A percentile compares a stretch with the other conserved stretches of the same genome.
Conservation (phyloP, 2,797 vertebrate species). For the Pygocentrus nattereri region DNA sequence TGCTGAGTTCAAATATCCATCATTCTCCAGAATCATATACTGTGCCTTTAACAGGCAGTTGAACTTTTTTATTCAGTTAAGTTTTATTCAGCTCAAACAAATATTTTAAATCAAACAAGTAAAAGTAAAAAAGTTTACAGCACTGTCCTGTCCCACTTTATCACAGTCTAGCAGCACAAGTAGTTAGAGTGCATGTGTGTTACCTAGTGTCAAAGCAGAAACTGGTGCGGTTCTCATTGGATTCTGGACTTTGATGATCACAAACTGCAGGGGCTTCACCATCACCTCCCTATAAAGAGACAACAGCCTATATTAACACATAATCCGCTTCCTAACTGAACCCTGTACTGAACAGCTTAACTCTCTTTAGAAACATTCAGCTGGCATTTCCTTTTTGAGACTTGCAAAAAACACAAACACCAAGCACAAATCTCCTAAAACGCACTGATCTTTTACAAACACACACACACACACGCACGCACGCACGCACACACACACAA, state of each 20-base stretch:
- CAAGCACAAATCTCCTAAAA: slow-evolving; percentile 7
- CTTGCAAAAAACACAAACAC: background rate
- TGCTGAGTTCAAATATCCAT: too few species aligned
- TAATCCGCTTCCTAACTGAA: slow-evolving; percentile 14
- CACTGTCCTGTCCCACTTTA: slow-evolving; percentile 49
- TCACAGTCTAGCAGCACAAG: slow-evolving; percentile 81
- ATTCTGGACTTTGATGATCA: slow-evolving; percentile 74
- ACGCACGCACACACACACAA: slow-evolving; percentile 28
- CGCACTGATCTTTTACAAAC: background rate
- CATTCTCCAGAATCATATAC: too few species aligned
- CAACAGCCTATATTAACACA: slow-evolving; percentile 17
- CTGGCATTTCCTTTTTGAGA: slow-evolving; percentile 31
- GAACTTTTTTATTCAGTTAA: too few species aligned
- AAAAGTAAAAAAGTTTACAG: background rate
- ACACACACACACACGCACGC: slow-evolving; percentile 2
- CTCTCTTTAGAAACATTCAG: slow-evolving; percentile 20
- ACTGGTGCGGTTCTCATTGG: slow-evolving; percentile 82
- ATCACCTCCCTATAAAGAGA: slow-evolving; percentile 69
- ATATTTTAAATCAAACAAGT: too few species aligned
- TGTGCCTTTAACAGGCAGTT: too few species aligned
- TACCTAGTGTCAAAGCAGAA: slow-evolving; percentile 98
- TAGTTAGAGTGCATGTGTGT: slow-evolving; percentile 32
- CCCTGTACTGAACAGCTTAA: slow-evolving; percentile 12
- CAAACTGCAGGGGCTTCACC: slow-evolving; percentile 79
- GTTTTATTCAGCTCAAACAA: too few species aligned